These are phyloP conservation scores for Tapera naevia DNA, from an alignment of 2,797 vertebrate species.

Conservation along the genomic window DNA sequence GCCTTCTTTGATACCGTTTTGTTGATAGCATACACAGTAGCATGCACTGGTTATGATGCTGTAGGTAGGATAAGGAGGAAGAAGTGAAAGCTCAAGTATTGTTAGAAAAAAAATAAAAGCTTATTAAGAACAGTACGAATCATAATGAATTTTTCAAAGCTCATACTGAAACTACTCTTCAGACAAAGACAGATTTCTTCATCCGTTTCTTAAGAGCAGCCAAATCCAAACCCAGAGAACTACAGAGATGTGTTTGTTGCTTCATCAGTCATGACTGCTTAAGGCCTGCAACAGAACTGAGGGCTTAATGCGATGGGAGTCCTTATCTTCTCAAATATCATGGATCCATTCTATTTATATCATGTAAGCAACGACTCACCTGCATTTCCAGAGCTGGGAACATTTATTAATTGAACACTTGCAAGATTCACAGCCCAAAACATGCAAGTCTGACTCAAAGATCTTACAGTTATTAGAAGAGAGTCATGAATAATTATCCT, in stretches of 20 bases:
- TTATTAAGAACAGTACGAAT: neutral
- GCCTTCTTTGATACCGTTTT: neutral
- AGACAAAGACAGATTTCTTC: neutral
- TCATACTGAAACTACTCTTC: neutral
- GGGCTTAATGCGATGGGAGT: rapidly evolving
- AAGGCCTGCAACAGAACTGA: neutral
- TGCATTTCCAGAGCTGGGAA: neutral
- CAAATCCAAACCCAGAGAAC: neutral
- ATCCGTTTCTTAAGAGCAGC: neutral
- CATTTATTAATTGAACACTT: neutral
- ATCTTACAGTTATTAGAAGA: neutral
- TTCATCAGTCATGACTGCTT: neutral
- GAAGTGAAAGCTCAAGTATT: neutral
- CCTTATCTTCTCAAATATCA: neutral
- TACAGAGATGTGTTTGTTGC: neutral
- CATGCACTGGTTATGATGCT: neutral
- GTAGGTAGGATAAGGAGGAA: neutral
- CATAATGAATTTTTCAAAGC: neutral
- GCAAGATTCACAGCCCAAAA: neutral
- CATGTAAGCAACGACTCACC: neutral
- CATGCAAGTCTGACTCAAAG: neutral
- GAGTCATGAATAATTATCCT: neutral
- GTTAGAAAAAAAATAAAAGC: rapidly evolving
- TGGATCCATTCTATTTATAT: neutral
- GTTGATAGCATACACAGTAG: neutral